Conservation (phyloP, 2,888 invertebrate genomes). For the Folsomia manolachei region DNA sequence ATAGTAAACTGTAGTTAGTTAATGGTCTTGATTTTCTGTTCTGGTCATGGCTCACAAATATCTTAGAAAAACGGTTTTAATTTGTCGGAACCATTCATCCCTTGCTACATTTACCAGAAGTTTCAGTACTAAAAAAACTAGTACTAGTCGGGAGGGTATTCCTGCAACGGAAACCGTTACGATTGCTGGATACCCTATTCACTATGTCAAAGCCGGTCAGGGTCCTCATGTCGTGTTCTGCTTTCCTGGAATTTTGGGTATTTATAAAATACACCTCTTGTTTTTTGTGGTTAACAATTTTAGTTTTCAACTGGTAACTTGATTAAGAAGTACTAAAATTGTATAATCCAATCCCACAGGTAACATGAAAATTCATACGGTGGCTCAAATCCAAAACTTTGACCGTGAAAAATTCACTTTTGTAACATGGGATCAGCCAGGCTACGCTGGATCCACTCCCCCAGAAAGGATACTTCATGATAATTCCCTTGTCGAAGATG, state of each 20-base stretch:
- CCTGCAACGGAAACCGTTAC: background rate
- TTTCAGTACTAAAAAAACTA: too few relatives aligned
- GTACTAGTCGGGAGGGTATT: background rate
- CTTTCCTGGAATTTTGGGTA: constrained; percentile 35
- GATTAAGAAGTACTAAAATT: background rate
- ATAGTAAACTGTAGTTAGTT: too few relatives aligned
- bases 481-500: constrained; percentile 29
- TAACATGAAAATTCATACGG: constrained; percentile 21
- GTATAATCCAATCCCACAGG: constrained; percentile 9
- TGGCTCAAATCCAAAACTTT: constrained; percentile 55
- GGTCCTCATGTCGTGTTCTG: constrained; percentile 34
- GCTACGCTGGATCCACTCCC: constrained; percentile 51
- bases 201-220: constrained; percentile 29
- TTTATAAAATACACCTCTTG: too few relatives aligned
- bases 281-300: too few relatives aligned
- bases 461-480: constrained; percentile 27
- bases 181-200: background rate
- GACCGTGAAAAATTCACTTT: constrained; percentile 64
- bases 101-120: too few relatives aligned
- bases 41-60: too few relatives aligned
- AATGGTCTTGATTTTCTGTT: too few relatives aligned
- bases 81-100: too few relatives aligned
- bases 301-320: too few relatives aligned
- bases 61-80: too few relatives aligned
- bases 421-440: constrained; percentile 68